These are phyloP conservation scores for Artemia sinica DNA, from an alignment of 2,888 invertebrate genomes.

Conservation along the genomic window DNA sequence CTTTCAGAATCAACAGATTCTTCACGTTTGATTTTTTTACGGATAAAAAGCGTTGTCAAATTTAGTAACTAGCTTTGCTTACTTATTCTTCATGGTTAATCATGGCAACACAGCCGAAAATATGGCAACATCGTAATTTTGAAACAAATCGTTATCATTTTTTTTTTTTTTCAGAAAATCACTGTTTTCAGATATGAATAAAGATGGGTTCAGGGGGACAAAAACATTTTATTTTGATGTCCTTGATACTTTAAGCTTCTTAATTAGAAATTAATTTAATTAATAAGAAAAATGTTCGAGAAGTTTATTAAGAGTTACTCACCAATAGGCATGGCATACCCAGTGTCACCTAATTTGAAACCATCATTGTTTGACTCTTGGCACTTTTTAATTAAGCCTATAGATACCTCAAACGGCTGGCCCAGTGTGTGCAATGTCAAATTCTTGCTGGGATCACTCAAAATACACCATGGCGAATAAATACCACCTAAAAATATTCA, in stretches of 20 bases:
- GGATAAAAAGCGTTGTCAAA: no score
- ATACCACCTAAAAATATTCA: constrained; percentile 1
- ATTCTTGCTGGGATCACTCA: constrained; percentile 9
- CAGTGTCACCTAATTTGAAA: background rate
- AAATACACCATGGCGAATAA: background rate
- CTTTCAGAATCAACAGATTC: no score
- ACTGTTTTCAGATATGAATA: no score
- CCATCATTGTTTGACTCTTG: background rate
- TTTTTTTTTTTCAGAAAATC: no score
- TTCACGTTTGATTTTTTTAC: no score
- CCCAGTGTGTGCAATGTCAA: background rate
- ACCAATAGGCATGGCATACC: constrained; percentile 11
- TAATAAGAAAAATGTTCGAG: background rate
- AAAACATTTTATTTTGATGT: background rate
- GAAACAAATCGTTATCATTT: no score
- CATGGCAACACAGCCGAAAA: no score
- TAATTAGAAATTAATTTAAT: background rate
- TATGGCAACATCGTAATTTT: no score
- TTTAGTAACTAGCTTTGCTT: no score
- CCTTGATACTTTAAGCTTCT: background rate
- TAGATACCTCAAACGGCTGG: background rate
- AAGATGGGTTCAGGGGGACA: no score
- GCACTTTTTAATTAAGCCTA: background rate
- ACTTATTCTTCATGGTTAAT: no score
- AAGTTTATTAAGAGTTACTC: background rate